Percentiles rank a stretch among this genome's conserved stretches.
Conservation (phyloP, 2,113 vertebrate genomes). For the Tringa solitaria region DNA sequence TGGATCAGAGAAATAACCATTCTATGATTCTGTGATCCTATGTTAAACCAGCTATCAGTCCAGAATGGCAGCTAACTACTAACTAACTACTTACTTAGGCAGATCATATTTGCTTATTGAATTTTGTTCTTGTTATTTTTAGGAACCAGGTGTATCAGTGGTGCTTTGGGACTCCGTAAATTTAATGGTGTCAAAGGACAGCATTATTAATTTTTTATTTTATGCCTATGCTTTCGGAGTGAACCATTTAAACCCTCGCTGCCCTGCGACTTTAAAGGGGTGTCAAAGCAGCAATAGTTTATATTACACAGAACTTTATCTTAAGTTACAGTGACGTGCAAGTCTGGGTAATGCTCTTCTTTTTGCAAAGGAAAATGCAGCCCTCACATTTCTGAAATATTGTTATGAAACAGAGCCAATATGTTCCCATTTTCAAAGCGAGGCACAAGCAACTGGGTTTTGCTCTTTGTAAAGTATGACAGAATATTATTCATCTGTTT, state of each 20-base stretch:
- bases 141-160: not conserved
- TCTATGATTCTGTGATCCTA: not conserved
- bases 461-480: conserved; percentile 66
- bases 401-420: conserved; percentile 11
- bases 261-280: not conserved
- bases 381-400: conserved; percentile 32
- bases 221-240: not conserved
- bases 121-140: not conserved
- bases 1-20: not conserved
- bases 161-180: not conserved
- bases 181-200: not conserved
- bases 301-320: conserved; percentile 8
- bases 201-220: not conserved
- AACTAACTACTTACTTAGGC: not conserved
- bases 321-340: not conserved
- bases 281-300: conserved; percentile 18
- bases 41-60: not conserved
- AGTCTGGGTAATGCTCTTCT: conserved; percentile 9
- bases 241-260: not conserved
- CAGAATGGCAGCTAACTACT: not conserved
- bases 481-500: conserved; percentile 68
- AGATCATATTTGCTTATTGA: not conserved
- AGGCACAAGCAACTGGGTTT: conserved; percentile 26
- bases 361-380: conserved; percentile 21
- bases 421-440: conserved; percentile 18